phyloP scores from a whole-genome alignment of 2,888 invertebrate species.

The Enchytraeus crypticus region DNA sequence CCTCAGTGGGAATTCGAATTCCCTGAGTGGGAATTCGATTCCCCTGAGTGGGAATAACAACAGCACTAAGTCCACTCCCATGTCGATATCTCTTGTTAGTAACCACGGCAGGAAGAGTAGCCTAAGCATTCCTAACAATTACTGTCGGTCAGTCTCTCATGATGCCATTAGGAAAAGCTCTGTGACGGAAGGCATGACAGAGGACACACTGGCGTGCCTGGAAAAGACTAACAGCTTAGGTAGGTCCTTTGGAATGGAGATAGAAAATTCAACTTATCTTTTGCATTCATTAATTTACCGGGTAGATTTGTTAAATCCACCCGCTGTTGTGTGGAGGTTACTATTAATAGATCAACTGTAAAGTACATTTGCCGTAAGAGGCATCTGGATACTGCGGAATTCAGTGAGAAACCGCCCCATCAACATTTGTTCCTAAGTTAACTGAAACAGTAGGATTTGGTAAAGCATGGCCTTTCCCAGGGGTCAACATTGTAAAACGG shows the following conservation, averaged over 20 bases:
- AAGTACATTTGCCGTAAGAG: no score
- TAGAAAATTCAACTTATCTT: background rate
- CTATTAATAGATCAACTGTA: no score
- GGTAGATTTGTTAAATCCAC: no score
- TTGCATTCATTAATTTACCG: background rate
- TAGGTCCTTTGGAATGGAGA: background rate
- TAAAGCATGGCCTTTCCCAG: no score
- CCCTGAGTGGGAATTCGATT: background rate
- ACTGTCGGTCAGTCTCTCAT: no score
- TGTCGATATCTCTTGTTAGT: constrained; percentile 17
- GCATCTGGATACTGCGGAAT: no score
- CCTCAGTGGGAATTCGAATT: background rate
- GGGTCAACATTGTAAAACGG: no score
- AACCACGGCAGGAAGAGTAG: constrained; percentile 19
- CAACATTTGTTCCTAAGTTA: no score
- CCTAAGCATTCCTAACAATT: constrained; percentile 16
- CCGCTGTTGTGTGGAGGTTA: no score
- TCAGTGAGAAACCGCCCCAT: no score
- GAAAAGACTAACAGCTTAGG: background rate
- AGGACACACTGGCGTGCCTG: background rate
- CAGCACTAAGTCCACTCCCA: constrained; percentile 11
- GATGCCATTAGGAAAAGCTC: constrained; percentile 5
- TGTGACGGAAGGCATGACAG: background rate
- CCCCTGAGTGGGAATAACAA: background rate
- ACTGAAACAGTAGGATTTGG: no score